Conservation (phyloP, 2,888 invertebrate species). For the Mimumesa dahlbomi region DNA sequence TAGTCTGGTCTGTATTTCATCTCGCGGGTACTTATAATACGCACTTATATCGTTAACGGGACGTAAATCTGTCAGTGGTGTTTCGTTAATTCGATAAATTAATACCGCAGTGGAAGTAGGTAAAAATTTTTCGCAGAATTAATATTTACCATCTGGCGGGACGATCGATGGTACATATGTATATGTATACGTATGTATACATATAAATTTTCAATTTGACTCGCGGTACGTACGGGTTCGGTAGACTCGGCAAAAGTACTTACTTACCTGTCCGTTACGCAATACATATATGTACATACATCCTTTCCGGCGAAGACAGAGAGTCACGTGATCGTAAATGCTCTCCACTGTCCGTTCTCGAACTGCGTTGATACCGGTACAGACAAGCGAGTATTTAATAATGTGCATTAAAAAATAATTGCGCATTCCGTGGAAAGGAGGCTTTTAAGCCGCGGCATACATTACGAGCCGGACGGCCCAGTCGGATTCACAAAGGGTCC, state of each 20-base stretch:
- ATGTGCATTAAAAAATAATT: constrained; percentile 60
- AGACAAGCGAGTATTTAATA: constrained; percentile 58
- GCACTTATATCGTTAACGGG: not conserved
- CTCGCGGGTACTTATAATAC: no score
- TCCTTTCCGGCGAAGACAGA: constrained; percentile 9
- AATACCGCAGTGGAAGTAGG: constrained; percentile 16
- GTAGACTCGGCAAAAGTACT: not conserved
- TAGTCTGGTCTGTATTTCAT: no score
- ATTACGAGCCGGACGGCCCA: constrained; percentile 53
- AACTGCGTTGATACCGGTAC: constrained; percentile 19
- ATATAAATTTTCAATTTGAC: constrained; percentile 27
- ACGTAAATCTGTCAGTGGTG: not conserved
- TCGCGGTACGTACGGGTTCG: not conserved
- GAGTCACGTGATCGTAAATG: constrained; percentile 18
- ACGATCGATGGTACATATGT: constrained; percentile 22
- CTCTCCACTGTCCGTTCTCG: not conserved
- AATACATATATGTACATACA: no score
- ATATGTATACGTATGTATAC: no score
- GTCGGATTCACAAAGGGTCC: constrained; percentile 58
- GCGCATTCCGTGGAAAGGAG: constrained; percentile 54
- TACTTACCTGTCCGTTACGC: constrained; percentile 12
- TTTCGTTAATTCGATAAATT: constrained; percentile 4
- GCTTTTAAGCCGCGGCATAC: constrained; percentile 64
- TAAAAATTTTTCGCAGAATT: constrained; percentile 5
- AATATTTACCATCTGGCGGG: not conserved